These are phyloP conservation scores for Melanogrammus aeglefinus DNA, from an alignment of 2,797 vertebrate genomes.

Conservation along the genomic window DNA sequence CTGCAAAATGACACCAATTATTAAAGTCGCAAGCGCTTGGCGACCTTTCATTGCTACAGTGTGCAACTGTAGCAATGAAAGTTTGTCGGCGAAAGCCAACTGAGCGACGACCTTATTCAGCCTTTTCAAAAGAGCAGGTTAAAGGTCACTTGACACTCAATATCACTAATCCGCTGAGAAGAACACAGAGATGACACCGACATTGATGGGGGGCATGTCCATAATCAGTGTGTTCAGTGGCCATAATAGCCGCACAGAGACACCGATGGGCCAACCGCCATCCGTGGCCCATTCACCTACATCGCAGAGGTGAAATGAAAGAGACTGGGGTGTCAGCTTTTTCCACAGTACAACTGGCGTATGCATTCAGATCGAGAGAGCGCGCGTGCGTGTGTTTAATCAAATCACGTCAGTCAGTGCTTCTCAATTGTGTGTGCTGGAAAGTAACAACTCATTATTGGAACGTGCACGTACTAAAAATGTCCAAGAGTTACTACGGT, in stretches of 20 bases:
- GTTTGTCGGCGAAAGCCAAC: background rate
- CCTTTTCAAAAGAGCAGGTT: background rate
- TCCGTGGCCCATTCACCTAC: background rate
- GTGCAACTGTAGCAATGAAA: background rate
- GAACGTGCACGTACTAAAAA: background rate
- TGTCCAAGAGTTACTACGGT: background rate
- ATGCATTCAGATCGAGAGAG: background rate
- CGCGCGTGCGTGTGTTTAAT: background rate
- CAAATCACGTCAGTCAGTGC: background rate
- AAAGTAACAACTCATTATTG: background rate
- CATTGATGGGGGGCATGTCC: constrained; percentile 20
- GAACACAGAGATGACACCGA: background rate
- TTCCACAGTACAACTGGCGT: background rate
- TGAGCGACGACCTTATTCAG: background rate
- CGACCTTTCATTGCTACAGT: background rate
- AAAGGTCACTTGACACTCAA: constrained; percentile 23
- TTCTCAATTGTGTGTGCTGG: background rate
- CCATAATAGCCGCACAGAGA: constrained; percentile 14
- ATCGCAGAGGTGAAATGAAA: background rate
- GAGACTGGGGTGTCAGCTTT: background rate
- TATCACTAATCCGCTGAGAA: background rate
- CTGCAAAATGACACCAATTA: background rate
- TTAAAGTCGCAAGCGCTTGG: background rate
- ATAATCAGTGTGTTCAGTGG: constrained; percentile 35
- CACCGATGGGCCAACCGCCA: constrained; percentile 20